Percentiles rank a stretch among this genome's conserved stretches.
Evolutionary conservation across 2,797 vertebrate genomes (phyloP).

Genomic region (Sparus aurata): DNA sequence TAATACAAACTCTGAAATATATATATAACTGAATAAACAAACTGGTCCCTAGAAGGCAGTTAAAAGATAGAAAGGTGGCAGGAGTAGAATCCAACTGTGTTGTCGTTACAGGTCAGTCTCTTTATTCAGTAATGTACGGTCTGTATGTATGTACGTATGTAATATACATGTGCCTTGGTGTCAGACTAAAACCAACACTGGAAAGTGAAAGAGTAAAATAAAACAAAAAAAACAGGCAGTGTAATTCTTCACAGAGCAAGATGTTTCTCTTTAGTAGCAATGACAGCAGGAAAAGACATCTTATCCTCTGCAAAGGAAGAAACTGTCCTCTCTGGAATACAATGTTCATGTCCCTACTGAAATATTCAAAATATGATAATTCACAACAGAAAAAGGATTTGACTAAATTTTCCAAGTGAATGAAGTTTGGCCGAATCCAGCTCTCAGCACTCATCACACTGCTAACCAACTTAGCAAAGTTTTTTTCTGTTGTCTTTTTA

Average conservation of each 20-base stretch:
- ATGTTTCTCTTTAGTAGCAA: slow-evolving; percentile 38
- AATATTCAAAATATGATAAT: slow-evolving; percentile 58
- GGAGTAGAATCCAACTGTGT: too few species aligned
- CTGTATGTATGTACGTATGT: neutral
- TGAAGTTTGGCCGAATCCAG: slow-evolving; percentile 11
- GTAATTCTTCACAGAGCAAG: slow-evolving; percentile 31
- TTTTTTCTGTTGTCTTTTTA: neutral
- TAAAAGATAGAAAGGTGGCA: too few species aligned
- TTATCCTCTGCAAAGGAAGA: slow-evolving; percentile 30
- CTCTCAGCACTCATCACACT: slow-evolving; percentile 1
- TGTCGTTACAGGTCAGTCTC: too few species aligned
- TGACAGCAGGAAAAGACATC: slow-evolving; percentile 38
- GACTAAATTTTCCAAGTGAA: slow-evolving; percentile 26
- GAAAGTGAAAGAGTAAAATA: slow-evolving; percentile 1
- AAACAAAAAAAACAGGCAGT: slow-evolving; percentile 11
- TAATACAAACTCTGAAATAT: too few species aligned
- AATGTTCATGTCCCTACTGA: slow-evolving; percentile 28
- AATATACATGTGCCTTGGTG: slow-evolving; percentile 2
- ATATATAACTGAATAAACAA: too few species aligned
- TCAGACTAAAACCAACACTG: slow-evolving; percentile 17
- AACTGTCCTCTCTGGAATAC: slow-evolving; percentile 41
- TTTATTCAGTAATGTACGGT: too few species aligned
- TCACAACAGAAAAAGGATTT: slow-evolving; percentile 38
- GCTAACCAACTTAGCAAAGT: neutral
- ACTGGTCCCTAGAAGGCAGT: too few species aligned